These are phyloP conservation scores for Cantharis nigra DNA, from an alignment of 2,888 invertebrate genomes.

Conservation along the genomic window DNA sequence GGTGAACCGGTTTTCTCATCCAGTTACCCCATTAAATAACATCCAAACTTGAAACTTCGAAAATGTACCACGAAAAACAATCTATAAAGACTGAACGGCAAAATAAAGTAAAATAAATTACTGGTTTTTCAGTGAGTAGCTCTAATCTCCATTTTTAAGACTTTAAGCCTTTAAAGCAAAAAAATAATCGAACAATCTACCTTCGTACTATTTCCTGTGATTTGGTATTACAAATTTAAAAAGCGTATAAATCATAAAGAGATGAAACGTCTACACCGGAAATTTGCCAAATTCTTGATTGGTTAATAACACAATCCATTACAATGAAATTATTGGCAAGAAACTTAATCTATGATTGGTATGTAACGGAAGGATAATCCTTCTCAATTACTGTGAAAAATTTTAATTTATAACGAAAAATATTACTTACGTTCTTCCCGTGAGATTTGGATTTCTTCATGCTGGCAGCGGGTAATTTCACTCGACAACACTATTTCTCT, in stretches of 20 bases:
- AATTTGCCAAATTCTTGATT: neutral
- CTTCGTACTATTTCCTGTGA: neutral
- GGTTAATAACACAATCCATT: neutral
- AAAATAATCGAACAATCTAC: neutral
- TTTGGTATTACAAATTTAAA: neutral
- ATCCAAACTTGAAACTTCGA: neutral
- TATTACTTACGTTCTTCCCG: conserved; percentile 49
- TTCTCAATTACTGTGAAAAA: neutral
- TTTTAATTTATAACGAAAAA: neutral
- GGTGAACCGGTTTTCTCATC: neutral
- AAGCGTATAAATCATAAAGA: neutral
- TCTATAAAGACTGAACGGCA: neutral
- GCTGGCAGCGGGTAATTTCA: conserved; percentile 56
- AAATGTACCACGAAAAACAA: neutral
- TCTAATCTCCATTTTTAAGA: neutral
- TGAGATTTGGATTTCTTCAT: conserved; percentile 56
- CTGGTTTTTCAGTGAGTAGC: neutral
- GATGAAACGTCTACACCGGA: neutral
- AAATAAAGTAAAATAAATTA: neutral
- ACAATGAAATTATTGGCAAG: neutral
- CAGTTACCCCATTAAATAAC: neutral
- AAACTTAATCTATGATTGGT: neutral
- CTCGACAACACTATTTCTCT: conserved; percentile 53
- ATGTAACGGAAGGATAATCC: neutral
- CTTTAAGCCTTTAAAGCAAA: too few relatives aligned